These are phyloP conservation scores for Sphinx pinastri DNA, from an alignment of 2,888 invertebrate genomes.

Conservation along the genomic window DNA sequence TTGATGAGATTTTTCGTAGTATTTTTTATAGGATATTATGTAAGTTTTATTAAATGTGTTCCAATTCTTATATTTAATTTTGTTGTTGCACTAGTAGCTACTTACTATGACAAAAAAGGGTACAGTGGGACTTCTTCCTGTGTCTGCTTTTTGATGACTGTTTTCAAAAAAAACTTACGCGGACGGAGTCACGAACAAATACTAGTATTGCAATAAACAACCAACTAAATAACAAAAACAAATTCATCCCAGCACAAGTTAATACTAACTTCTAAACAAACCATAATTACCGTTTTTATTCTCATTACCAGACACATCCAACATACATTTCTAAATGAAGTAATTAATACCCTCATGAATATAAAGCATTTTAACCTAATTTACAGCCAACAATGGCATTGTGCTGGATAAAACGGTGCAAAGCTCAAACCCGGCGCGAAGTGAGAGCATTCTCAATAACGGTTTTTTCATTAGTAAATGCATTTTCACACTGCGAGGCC, in stretches of 20 bases:
- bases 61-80: background rate
- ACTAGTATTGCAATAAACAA: no score
- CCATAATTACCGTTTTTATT: background rate
- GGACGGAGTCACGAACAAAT: no score
- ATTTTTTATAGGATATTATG: background rate
- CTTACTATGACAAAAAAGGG: no score
- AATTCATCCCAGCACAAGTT: no score
- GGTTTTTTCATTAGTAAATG: slow-evolving; percentile 46
- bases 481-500: slow-evolving; percentile 35
- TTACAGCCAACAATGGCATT: slow-evolving; percentile 27
- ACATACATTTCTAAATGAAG: background rate
- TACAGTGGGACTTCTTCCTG: no score
- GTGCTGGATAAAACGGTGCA: slow-evolving; percentile 19
- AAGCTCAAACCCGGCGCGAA: slow-evolving; percentile 24
- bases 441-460: slow-evolving; percentile 36
- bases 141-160: no score
- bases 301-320: background rate
- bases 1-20: background rate
- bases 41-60: background rate
- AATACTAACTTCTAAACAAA: background rate
- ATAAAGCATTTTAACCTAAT: slow-evolving; percentile 29
- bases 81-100: no score
- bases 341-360: slow-evolving; percentile 1
- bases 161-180: no score
- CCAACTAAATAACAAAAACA: no score